phyloP scores from a whole-genome alignment of 92 coral and sea anemone species.

The Parazoanthus swiftii region DNA sequence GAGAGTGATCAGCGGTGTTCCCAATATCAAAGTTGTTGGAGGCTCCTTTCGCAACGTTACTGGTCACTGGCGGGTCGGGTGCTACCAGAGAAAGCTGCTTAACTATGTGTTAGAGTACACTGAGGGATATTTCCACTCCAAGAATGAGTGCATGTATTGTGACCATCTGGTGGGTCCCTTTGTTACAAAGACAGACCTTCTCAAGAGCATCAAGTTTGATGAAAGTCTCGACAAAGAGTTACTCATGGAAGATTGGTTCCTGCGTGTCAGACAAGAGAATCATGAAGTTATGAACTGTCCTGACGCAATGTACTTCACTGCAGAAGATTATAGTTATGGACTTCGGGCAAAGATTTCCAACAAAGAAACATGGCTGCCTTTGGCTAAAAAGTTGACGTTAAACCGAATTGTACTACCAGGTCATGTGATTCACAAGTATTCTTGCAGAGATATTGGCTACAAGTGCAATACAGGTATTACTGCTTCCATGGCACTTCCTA shows the following conservation, averaged over 20 bases:
- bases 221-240: constrained; percentile 45
- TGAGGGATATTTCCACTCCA: constrained; percentile 54
- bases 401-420: constrained; percentile 38
- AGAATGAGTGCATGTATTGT: constrained; percentile 52
- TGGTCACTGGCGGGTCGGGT: constrained; percentile 56
- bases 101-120: constrained; percentile 47
- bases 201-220: constrained; percentile 45
- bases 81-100: constrained; percentile 39
- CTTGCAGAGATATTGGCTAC: constrained; percentile 51
- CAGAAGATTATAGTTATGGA: constrained; percentile 40
- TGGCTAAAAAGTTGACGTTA: constrained; percentile 39
- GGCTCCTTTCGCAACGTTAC: constrained; percentile 51
- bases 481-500: constrained; percentile 43
- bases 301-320: constrained; percentile 52
- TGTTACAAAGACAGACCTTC: constrained; percentile 46
- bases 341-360: constrained; percentile 27
- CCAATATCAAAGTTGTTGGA: constrained; percentile 47
- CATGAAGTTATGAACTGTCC: constrained; percentile 55
- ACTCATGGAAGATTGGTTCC: constrained; percentile 45
- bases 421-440: constrained; percentile 32
- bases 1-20: constrained; percentile 38
- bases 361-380: constrained; percentile 38
- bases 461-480: constrained; percentile 43
- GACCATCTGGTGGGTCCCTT: constrained; percentile 50
- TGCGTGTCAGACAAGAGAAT: constrained; percentile 36